Conservation (phyloP, 2,113 vertebrate species). For the Erythrolamprus reginae region DNA sequence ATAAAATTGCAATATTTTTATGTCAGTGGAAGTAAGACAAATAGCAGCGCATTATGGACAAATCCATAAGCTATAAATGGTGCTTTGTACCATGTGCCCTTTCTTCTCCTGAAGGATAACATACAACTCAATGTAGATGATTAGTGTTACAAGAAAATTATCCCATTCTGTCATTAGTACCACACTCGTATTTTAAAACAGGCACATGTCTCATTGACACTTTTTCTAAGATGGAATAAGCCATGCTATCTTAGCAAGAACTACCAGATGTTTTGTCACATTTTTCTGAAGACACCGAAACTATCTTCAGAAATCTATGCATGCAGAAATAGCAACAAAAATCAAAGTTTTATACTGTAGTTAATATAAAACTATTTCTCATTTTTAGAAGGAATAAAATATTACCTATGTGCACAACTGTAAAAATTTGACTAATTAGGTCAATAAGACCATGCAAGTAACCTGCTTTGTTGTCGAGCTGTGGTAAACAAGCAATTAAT, state of each 20-base stretch:
- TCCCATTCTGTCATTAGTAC: neutral
- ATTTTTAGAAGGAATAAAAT: conserved; percentile 23
- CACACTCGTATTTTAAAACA: neutral
- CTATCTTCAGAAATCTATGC: neutral
- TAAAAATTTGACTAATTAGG: conserved; percentile 51
- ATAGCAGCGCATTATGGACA: neutral
- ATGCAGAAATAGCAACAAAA: neutral
- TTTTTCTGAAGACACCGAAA: neutral
- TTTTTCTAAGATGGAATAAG: neutral
- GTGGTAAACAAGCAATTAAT: conserved; percentile 57
- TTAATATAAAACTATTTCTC: conserved; percentile 16
- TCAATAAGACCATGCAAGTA: conserved; percentile 43
- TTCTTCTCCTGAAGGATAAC: neutral
- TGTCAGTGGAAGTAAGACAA: neutral
- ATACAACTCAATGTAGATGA: neutral
- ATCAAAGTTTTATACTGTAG: conserved; percentile 5
- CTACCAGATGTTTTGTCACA: neutral
- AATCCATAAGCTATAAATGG: neutral
- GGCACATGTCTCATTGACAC: neutral
- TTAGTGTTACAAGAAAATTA: neutral
- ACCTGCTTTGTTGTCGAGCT: conserved; percentile 48
- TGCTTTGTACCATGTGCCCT: neutral
- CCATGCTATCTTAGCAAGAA: neutral
- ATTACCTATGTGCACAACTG: conserved; percentile 10
- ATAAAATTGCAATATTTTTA: neutral